Conservation (phyloP, 2,888 invertebrate genomes). For the Syritta pipiens region DNA sequence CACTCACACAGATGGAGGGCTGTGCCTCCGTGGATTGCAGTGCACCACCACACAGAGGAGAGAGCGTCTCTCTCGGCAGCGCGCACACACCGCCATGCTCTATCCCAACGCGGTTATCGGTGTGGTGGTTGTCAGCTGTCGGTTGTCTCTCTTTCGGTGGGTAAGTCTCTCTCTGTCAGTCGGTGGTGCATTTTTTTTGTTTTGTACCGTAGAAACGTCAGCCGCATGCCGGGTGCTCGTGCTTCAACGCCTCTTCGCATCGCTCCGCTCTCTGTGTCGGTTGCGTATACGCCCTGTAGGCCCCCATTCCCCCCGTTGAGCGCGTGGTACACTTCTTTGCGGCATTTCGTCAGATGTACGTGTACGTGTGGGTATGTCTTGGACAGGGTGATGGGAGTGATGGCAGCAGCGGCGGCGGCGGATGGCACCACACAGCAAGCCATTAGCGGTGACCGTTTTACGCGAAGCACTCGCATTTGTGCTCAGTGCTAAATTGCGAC, state of each 20-base stretch:
- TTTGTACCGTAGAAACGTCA: constrained; percentile 53
- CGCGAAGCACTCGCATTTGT: constrained; percentile 68
- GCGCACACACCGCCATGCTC: too few relatives aligned
- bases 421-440: constrained; percentile 59
- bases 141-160: constrained; percentile 18
- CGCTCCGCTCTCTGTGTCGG: constrained; percentile 48
- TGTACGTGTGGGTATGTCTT: constrained; percentile 25
- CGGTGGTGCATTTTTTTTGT: constrained; percentile 32
- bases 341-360: constrained; percentile 49
- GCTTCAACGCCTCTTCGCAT: constrained; percentile 47
- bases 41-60: constrained; percentile 24
- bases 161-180: constrained; percentile 7
- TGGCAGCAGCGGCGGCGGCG: constrained; percentile 24
- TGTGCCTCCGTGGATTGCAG: too few relatives aligned
- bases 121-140: constrained; percentile 39
- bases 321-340: constrained; percentile 59
- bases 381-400: not conserved
- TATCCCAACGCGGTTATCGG: constrained; percentile 55
- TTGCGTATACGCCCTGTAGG: constrained; percentile 67
- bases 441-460: constrained; percentile 67
- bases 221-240: constrained; percentile 37
- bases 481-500: constrained; percentile 67
- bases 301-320: constrained; percentile 38
- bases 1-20: not conserved
- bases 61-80: not conserved